Evolutionary conservation across 2,888 invertebrate genomes (phyloP), one percentile per base, ranked within the genome.

Genomic region (Lysandra coridon): DNA sequence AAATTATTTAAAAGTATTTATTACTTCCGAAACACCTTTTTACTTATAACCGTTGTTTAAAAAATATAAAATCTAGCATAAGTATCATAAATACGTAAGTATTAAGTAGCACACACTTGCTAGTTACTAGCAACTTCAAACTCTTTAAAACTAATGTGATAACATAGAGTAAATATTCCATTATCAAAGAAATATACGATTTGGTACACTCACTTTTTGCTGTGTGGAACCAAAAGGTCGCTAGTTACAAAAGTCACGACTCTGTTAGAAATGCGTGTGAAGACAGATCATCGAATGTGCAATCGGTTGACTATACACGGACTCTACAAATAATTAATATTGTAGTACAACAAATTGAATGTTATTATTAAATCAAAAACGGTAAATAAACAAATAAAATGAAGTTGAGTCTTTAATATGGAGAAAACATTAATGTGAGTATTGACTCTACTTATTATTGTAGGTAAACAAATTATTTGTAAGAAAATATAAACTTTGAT

Each of bases 261-360:
- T 69, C 1, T 17, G 69, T 69, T 69, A 69, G 69, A 64, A 64
- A 69, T 69, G 69, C 69, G 69, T 69, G 69, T 69, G 69, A 69
- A 69, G 69, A 69, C 33, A 33, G 12, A 69, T 69, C 33, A 64
- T 1, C 57, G 14, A 14, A 69, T 37, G 17, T 12, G 33, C 69
- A 69, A 69, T 69, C 69, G 33, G 33, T 69, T 69, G 64, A 2
- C 62, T 62, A 62, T 62, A 62, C 62, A 23, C 62, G 23, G 49
- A 49, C 49, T 10, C 49, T 49, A 62, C n/a, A 23, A 23, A 60
- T 60, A 60, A 49, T 49, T 2, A 49, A 49, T 49, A 49, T 49
- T 49, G 49, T 49, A 49, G 49, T 49, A 17, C 57, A 14, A 57
- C 17, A 57, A 57, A 57, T 57, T 17, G 17, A 17, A 57, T 57